Evolutionary conservation across 2,888 invertebrate species (phyloP).

Genomic region (Eulithis testata): DNA sequence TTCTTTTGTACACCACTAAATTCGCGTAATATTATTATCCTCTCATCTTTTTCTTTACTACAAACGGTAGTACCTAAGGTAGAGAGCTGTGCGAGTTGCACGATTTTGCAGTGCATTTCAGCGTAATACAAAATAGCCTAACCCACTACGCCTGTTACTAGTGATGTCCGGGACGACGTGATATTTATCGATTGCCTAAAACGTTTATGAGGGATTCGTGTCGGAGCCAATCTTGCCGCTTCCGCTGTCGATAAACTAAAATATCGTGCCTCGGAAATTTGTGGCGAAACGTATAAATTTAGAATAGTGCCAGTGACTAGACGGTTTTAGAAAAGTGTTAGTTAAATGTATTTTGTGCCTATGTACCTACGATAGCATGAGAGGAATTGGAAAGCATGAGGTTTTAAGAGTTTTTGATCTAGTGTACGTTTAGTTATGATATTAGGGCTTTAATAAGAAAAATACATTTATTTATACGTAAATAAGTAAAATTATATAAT

Average conservation of each 20-base stretch:
- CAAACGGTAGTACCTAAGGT: too few relatives aligned
- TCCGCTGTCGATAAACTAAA: slow-evolving; percentile 77
- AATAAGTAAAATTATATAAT: neutral
- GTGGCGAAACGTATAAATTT: slow-evolving; percentile 42
- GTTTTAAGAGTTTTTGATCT: too few relatives aligned
- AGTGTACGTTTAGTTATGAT: too few relatives aligned
- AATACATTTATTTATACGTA: neutral
- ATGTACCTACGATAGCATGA: neutral
- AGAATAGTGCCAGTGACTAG: slow-evolving; percentile 41
- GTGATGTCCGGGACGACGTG: slow-evolving; percentile 36
- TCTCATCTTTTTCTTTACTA: too few relatives aligned
- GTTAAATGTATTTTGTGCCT: neutral
- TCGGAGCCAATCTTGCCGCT: slow-evolving; percentile 72
- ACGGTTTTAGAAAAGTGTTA: slow-evolving; percentile 26
- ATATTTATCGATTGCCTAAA: slow-evolving; percentile 68
- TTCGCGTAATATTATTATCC: too few relatives aligned
- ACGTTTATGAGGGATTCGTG: slow-evolving; percentile 78
- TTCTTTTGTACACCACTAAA: too few relatives aligned
- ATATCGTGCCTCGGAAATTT: slow-evolving; percentile 54
- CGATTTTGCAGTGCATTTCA: neutral
- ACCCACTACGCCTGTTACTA: slow-evolving; percentile 12
- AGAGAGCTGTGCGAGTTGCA: neutral
- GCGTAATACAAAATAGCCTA: neutral
- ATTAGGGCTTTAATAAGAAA: too few relatives aligned
- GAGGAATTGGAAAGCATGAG: too few relatives aligned